Conservation (phyloP, 2,888 invertebrate species). For the Hanleya hanleyi region DNA sequence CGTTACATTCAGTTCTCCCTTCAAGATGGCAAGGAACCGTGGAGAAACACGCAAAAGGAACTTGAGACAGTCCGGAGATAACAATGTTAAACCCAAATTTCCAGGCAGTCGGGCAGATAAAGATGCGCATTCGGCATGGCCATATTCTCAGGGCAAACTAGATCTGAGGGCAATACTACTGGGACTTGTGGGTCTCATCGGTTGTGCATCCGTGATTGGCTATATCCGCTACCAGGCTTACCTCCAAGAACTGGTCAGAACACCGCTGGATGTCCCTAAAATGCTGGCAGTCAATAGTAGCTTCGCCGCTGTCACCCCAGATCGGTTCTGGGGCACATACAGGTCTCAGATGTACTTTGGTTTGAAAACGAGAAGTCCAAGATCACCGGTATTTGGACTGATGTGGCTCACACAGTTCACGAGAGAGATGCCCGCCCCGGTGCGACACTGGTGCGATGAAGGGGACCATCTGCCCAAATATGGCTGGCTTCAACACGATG, state of each 20-base stretch:
- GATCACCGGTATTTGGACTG: constrained; percentile 91
- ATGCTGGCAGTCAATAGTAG: constrained; percentile 55
- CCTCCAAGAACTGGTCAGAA: constrained; percentile 50
- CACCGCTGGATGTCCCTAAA: constrained; percentile 53
- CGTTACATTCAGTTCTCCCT: neutral
- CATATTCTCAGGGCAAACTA: too few relatives aligned
- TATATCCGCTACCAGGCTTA: constrained; percentile 50
- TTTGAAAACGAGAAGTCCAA: constrained; percentile 89
- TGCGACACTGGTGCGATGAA: constrained; percentile 82
- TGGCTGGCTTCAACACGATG: constrained; percentile 96
- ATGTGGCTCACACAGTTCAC: constrained; percentile 93
- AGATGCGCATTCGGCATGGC: neutral
- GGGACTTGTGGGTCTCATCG: neutral
- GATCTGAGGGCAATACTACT: neutral
- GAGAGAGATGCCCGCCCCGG: constrained; percentile 81
- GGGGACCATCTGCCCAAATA: constrained; percentile 76
- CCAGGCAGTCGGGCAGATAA: neutral
- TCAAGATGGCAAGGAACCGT: neutral
- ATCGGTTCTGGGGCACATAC: constrained; percentile 89
- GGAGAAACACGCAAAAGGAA: neutral
- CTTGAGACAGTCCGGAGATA: neutral
- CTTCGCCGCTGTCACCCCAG: constrained; percentile 48
- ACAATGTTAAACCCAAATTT: neutral
- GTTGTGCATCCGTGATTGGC: neutral
- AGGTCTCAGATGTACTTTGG: constrained; percentile 72